Conservation (phyloP, 2,797 vertebrate genomes). For the Lophura swinhoii region DNA sequence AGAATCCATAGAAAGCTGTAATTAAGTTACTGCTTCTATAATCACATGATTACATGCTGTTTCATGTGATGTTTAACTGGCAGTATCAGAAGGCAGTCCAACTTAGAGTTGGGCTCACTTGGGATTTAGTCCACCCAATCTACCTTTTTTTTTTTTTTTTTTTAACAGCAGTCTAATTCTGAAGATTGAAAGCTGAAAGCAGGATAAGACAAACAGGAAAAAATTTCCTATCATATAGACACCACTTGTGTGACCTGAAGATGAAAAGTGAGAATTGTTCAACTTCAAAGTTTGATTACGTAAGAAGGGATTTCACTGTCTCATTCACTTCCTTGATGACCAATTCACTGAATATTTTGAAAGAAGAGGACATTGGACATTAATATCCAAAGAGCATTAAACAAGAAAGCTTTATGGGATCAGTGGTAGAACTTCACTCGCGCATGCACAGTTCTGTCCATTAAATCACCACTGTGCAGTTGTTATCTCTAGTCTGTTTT, state of each 20-base stretch:
- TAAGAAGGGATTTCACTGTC: background rate
- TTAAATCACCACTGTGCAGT: background rate
- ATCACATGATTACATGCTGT: background rate
- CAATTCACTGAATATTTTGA: background rate
- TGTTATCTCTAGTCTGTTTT: background rate
- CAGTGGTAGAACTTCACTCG: background rate
- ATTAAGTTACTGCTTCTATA: background rate
- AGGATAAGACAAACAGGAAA: background rate
- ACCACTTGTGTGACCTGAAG: background rate
- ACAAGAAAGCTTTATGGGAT: background rate
- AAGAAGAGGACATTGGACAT: background rate
- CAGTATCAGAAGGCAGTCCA: background rate
- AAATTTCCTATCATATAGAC: background rate
- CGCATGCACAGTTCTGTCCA: background rate
- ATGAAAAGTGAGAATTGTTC: background rate
- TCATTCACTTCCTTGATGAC: accelerated
- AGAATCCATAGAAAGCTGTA: background rate
- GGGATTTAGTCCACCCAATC: background rate
- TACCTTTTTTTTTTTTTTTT: background rate
- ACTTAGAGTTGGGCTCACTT: background rate
- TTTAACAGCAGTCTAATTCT: background rate
- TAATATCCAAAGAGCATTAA: background rate
- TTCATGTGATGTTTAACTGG: background rate
- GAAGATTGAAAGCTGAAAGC: background rate
- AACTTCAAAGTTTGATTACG: background rate